Base-by-base conservation (phyloP, 2,888 invertebrate species). In the Zaprionus obscuricornis region DNA sequence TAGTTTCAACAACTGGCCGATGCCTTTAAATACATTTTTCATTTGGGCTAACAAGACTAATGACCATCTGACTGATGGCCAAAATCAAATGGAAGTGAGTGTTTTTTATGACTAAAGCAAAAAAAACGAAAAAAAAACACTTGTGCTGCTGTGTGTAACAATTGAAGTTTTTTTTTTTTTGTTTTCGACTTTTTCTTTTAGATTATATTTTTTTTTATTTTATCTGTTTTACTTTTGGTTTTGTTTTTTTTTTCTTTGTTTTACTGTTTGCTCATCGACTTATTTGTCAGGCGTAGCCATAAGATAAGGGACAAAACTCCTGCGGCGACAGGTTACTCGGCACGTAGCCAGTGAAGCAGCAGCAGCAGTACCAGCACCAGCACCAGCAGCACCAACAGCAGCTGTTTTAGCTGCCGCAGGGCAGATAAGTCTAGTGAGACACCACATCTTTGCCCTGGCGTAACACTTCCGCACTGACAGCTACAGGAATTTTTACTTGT, bases 291-390 rank as follows among this genome's bases (percentile, higher is more conserved):
- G 54, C 39, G 33, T 31, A 50, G 56, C 55, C 46, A 72, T 18
- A 45, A 39, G 52, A 42, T 60, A 52, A 56, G 34, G 51, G 18
- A 58, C 29, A n/a, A n/a, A n/a, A 45, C 40, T 72, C 50, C 36
- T 52, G 55, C 31, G 52, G 54, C 54, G 76, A 65, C 64, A 75
- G 56, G 47, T 64, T 55, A n/a, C 57, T 72, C 60, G 56, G 73
- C 63, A 67, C 64, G 56, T 56, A 65, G 49, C 76, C 73, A 74
- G 50, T 59, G 29, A 11, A 43, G 11, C 29, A 42, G 31, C 22
- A 46, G 11, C n/a, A 31, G 22, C 22, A 5, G 5, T 22, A n/a
- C n/a, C n/a, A n/a, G n/a, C n/a, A n/a, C n/a, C n/a, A n/a, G n/a
- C n/a, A n/a, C n/a, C n/a, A n/a, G n/a, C n/a, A n/a, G n/a, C 22